Evolutionary conservation across 2,888 invertebrate species (phyloP), one percentile per base, ranked within the genome.

Genomic region (Agrypnus murinus): DNA sequence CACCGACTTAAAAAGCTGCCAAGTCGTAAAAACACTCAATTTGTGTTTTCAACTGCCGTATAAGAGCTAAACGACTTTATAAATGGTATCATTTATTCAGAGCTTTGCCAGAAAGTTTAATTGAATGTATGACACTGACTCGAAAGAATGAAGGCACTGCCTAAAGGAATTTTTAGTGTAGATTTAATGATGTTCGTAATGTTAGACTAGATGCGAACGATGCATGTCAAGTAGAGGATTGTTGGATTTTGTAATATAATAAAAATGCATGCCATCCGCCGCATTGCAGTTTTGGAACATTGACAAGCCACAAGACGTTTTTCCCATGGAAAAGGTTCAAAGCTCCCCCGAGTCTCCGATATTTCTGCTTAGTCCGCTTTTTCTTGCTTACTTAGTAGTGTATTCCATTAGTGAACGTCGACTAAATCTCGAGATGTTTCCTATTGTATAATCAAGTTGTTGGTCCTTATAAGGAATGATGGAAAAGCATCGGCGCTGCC

Each of bases 61-160:
- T 59, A 71, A 74, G 74, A 69, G 71, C 62, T 57, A 69, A 71
- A 72, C 58, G 72, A 62, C 71, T 67, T 75, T 73, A 71, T 75
- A 73, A 75, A 72, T 72, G 71, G 70, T 68, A 67, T 62, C 69
- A 72, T 73, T 73, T 75, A 73, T 73, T 73, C 70, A 57, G 62
- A 59, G 70, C 72, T 55, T 72, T 65, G 74, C 73, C 71, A 71
- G 60, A 40, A 50, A 65, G 40, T 62, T 71, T 71, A 71, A 65
- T 71, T 65, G 66, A 71, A 71, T 71, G 62, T 65, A 50, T 65
- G 69, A 65, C 57, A 48, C 58, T 38, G 34, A 53, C 31, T 67
- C 17, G 48, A 60, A 43, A 53, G 38, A 53, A 60, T 50, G 40
- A 48, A 25, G 31, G 34, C 25, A 17, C 12, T 0, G 46, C 17